Conservation (phyloP, 2,797 vertebrate species). For the Pseudomugil tenellus region DNA sequence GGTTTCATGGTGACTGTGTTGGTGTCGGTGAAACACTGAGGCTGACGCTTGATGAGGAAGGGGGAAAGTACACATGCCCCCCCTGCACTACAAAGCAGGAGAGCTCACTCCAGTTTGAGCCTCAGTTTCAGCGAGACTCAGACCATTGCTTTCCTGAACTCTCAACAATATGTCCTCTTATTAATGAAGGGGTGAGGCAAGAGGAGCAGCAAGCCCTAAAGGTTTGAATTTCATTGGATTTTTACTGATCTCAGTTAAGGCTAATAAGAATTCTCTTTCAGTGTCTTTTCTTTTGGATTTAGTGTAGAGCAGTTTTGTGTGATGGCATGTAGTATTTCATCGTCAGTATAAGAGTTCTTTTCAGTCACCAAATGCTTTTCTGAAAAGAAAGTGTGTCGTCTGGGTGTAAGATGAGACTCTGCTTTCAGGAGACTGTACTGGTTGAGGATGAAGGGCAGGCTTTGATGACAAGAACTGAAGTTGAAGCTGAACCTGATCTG, state of each 20-base stretch:
- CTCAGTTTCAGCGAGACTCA: constrained; percentile 31
- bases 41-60: constrained; percentile 84
- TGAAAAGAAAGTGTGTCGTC: constrained; percentile 20
- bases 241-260: not conserved
- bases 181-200: constrained; percentile 70
- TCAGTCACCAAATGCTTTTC: constrained; percentile 3
- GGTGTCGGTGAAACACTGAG: constrained; percentile 88
- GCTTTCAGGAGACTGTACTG: constrained; percentile 66
- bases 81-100: constrained; percentile 84
- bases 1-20: constrained; percentile 94
- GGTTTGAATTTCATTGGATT: constrained; percentile 76
- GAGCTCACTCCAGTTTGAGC: constrained; percentile 54
- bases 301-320: not conserved
- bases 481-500: constrained; percentile 20
- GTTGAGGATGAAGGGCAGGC: constrained; percentile 20
- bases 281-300: not conserved
- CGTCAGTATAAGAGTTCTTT: not conserved
- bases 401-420: constrained; percentile 56
- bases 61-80: constrained; percentile 90
- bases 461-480: constrained; percentile 23
- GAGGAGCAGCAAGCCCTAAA: constrained; percentile 83
- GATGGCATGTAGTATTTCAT: not conserved
- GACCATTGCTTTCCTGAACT: constrained; percentile 37
- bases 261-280: not conserved
- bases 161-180: constrained; percentile 69